Evolutionary conservation across 64 coral and sea anemone genomes (phyloP), one percentile per base, ranked within the genome.

Genomic region (Actinia tenebrosa): DNA sequence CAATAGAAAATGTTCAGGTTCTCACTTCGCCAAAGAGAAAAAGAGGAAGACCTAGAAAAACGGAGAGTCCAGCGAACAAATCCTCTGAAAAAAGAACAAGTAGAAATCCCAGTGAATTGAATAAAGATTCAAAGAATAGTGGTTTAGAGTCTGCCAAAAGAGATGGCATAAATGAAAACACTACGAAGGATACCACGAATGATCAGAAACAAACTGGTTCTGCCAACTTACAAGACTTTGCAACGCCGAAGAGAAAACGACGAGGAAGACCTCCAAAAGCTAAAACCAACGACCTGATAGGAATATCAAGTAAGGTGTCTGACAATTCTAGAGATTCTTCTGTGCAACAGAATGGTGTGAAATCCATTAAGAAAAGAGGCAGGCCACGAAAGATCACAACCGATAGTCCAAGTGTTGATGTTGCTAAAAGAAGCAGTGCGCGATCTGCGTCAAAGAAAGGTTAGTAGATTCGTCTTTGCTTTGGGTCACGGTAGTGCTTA

Each of bases 1-100:
- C 30, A 30, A 75, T 13, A 42, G 69, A 30, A 30, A 75, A 75
- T 10, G 25, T 27, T 2, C 25, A 75, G 25, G 27, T 43, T 27
- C 26, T 66, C 23, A 23, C 63, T 8, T 66, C 63, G 3, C 11
- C 58, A 53, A 83, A 89, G 79, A 83, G 22, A 26, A 89, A 82
- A 25, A 83, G 79, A 84, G 81, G 63, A 8, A 60, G 81, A 22
- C 88, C 81, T 1, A 71, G 23, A 37, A 77, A 89, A 80, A n/a
- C 53, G 9, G 16, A 15, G 37, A 87, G 22, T 52, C 16, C 16
- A 83, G 52, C 3, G 19, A 22, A 14, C 4, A 44, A 82, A 22
- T 55, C 16, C 15, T 68, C 59, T 66, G 60, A 83, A 11, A 37
- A 69, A 44, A 26, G 0, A 54, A 19, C 4, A 5, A 20, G 27